Base-by-base conservation (phyloP, 2,797 vertebrate genomes). In the Orestias chungarensis region DNA sequence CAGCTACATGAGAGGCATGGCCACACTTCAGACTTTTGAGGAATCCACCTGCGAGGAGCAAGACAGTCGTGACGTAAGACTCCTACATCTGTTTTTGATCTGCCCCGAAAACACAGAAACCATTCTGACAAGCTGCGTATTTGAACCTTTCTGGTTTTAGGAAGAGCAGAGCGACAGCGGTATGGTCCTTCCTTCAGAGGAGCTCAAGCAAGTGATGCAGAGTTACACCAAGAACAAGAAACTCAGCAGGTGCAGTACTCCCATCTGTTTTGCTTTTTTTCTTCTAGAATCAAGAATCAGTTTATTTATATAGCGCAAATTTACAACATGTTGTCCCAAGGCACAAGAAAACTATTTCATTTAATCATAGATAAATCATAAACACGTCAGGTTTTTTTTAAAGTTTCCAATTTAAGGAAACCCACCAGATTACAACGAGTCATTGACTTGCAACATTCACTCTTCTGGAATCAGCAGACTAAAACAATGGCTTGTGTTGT, bases 1-100 rank as follows among this genome's bases (percentile, higher is more conserved):
- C 78, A 98, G 96, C 89, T 96, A 96, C 40, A 91, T 96, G 84
- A 96, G 93, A 71, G 92, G 92, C 57, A 78, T 93, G 52, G 93
- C 94, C 73, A 85, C 77, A 64, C 91, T 96, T 69, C 92, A 93
- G 86, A 96, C 95, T 3, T 97, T 97, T 93, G 96, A 97, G 86
- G 95, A 97, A 71, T 89, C 94, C 64, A 88, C 93, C 9, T 89
- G 92, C 7, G 83, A 91, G 73, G 82, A 94, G 78, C 89, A 57
- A 0, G 86, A 86, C 47, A 71, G 85, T 46, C 89, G 88, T 70
- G 92, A 96, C 9, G 97, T 92, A 78, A 92, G 87, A 71, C 62
- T 66, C 72, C 68, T 38, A 81, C 82, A 68, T 83, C 70, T 74
- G 57, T 70, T 57, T n/a, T 15, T 7, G 35, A n/a, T 40, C 2